phyloP scores from a whole-genome alignment of 2,888 invertebrate species.

The Drosophila kokeensis region DNA sequence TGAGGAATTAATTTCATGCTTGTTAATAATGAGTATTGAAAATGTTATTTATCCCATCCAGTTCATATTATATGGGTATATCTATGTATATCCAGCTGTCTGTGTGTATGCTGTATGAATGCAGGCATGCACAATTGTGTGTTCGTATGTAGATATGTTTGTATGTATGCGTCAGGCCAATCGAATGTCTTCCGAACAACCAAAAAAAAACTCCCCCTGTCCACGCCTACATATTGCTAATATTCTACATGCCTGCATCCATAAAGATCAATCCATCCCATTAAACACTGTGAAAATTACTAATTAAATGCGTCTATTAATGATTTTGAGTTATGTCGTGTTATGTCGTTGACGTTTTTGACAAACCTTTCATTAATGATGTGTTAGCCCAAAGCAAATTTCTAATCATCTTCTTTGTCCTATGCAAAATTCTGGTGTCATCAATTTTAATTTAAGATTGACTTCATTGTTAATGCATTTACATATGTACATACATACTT shows the following conservation, averaged over 20 bases:
- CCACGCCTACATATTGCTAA: conserved; percentile 1
- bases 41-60: conserved; percentile 29
- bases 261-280: conserved; percentile 7
- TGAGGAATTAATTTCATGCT: conserved; percentile 21
- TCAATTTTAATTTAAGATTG: conserved; percentile 35
- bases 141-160: conserved; percentile 22
- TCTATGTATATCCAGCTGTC: conserved; percentile 18
- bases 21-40: conserved; percentile 20
- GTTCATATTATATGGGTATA: conserved; percentile 32
- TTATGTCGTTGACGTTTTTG: conserved; percentile 50
- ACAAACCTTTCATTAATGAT: conserved; percentile 37
- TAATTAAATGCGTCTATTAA: conserved; percentile 9
- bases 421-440: conserved; percentile 20
- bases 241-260: conserved; percentile 17
- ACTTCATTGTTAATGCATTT: conserved; percentile 44
- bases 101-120: conserved; percentile 23
- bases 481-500: conserved; percentile 55
- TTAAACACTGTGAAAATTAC: conserved; percentile 15
- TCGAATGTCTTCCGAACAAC: conserved; percentile 15
- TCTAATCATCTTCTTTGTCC: conserved; percentile 30
- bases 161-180: conserved; percentile 29
- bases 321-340: conserved; percentile 40
- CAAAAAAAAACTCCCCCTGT: background rate
- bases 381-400: conserved; percentile 22
- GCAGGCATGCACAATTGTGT: conserved; percentile 34